Conservation (phyloP, 2,888 invertebrate species). For the Tupiocoris notatus region DNA sequence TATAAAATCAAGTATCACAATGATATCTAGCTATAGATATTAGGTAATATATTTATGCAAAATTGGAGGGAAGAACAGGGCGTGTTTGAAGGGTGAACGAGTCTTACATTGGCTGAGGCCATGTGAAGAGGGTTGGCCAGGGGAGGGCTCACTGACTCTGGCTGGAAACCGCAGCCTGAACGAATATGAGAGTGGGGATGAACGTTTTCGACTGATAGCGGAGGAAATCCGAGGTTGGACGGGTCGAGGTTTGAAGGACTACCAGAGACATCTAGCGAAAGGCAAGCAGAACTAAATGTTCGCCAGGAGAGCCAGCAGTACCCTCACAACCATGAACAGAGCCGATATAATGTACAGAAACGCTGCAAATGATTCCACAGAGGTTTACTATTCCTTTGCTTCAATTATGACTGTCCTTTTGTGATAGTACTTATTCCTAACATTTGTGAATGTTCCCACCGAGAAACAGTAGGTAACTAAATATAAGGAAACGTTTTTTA, state of each 20-base stretch:
- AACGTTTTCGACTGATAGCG: not conserved
- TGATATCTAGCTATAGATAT: too few relatives aligned
- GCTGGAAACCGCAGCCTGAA: not conserved
- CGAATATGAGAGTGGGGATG: not conserved
- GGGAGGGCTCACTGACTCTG: constrained; percentile 33
- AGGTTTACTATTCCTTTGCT: too few relatives aligned
- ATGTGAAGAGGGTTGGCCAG: constrained; percentile 30
- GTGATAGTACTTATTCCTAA: too few relatives aligned
- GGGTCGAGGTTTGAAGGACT: not conserved
- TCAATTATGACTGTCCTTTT: too few relatives aligned
- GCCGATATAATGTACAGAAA: too few relatives aligned
- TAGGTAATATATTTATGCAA: too few relatives aligned
- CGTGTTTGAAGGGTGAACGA: not conserved
- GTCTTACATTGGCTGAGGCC: constrained; percentile 37
- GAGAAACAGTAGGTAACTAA: too few relatives aligned
- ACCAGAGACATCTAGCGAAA: constrained; percentile 9
- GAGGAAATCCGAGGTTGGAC: not conserved
- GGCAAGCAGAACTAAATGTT: not conserved
- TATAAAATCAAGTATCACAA: too few relatives aligned
- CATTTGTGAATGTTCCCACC: too few relatives aligned
- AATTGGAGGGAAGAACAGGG: not conserved
- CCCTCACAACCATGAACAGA: too few relatives aligned
- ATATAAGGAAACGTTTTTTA: too few relatives aligned
- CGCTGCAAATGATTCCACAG: too few relatives aligned
- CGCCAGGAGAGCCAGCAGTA: not conserved